phyloP scores from a whole-genome alignment of 2,797 vertebrate species.

The Xenentodon cancila region DNA sequence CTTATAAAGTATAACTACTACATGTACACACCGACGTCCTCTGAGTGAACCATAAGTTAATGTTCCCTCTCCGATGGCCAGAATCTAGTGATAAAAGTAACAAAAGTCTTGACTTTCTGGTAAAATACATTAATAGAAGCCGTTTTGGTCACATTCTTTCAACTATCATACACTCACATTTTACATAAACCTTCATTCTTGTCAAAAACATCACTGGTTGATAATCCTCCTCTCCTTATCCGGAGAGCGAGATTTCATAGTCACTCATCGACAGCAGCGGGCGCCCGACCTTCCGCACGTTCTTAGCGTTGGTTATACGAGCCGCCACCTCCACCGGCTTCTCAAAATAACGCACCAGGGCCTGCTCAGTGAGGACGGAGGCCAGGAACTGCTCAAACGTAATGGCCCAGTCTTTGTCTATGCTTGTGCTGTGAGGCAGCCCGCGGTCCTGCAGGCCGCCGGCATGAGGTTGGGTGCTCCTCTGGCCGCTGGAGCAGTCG shows the following conservation, averaged over 20 bases:
- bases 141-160: constrained; percentile 65
- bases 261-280: constrained; percentile 87
- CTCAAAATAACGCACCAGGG: constrained; percentile 95
- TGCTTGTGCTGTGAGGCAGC: constrained; percentile 87
- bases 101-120: constrained; percentile 70
- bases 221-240: constrained; percentile 70
- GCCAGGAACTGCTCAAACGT: constrained; percentile 98
- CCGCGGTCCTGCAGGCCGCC: constrained; percentile 31
- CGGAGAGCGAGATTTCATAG: constrained; percentile 95
- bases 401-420: constrained; percentile 97
- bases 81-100: constrained; percentile 57
- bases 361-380: constrained; percentile 94
- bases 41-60: constrained; percentile 40
- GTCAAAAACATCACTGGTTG: constrained; percentile 32
- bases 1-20: constrained; percentile 80
- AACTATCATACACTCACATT: constrained; percentile 44
- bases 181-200: not conserved
- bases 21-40: constrained; percentile 63
- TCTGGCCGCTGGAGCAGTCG: constrained; percentile 12
- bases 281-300: constrained; percentile 88
- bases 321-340: constrained; percentile 91
- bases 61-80: constrained; percentile 38
- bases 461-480: constrained; percentile 59
- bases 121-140: constrained; percentile 71
- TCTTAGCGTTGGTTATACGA: constrained; percentile 92